A percentile compares a stretch with the other conserved stretches of the same genome.
Evolutionary conservation across 2,888 invertebrate species (phyloP).

Genomic region (Mythimna pallens): DNA sequence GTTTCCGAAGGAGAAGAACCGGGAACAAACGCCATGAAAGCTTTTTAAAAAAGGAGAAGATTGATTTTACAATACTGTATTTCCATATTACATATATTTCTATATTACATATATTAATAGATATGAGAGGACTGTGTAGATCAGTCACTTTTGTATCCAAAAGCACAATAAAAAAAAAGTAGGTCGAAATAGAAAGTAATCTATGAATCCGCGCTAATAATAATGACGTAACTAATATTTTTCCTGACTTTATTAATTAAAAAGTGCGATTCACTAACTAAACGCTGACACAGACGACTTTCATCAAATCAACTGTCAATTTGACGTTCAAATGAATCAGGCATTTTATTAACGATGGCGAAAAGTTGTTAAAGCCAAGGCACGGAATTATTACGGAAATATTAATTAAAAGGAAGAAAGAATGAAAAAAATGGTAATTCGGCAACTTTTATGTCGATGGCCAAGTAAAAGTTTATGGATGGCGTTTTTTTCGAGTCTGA

Average conservation of each 20-base stretch:
- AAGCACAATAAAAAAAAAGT: too few species aligned
- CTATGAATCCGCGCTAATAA: background rate
- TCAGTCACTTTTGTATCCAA: too few species aligned
- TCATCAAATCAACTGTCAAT: constrained; percentile 55
- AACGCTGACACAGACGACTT: constrained; percentile 22
- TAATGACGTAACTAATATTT: constrained; percentile 11
- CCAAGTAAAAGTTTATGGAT: constrained; percentile 24
- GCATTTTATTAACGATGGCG: constrained; percentile 56
- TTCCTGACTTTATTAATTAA: constrained; percentile 37
- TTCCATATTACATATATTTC: too few species aligned
- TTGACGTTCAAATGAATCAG: constrained; percentile 51
- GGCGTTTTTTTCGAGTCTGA: background rate
- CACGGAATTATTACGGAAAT: constrained; percentile 49
- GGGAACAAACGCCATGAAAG: too few species aligned
- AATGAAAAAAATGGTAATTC: constrained; percentile 53
- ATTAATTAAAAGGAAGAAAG: constrained; percentile 47
- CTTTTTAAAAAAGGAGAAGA: too few species aligned
- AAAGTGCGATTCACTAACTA: constrained; percentile 29
- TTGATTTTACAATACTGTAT: too few species aligned
- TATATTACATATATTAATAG: too few species aligned
- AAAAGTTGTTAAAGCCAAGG: constrained; percentile 44
- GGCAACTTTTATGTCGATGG: constrained; percentile 33
- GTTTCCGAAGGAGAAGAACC: too few species aligned
- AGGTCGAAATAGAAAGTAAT: too few species aligned
- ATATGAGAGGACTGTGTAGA: too few species aligned